phyloP scores from a whole-genome alignment of 2,888 invertebrate species.

The Crepidodera aurea region DNA sequence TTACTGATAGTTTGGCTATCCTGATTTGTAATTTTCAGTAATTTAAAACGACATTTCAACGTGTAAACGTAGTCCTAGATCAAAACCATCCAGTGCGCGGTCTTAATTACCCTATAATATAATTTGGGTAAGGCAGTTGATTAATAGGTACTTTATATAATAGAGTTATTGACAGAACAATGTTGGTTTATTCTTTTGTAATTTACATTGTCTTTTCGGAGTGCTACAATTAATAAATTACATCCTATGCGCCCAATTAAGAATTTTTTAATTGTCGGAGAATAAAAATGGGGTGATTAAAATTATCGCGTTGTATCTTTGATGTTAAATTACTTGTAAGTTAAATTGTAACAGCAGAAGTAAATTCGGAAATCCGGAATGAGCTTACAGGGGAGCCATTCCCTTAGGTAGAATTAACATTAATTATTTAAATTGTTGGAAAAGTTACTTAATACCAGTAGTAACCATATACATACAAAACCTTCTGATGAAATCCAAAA shows the following conservation, averaged over 20 bases:
- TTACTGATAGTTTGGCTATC: too few species aligned
- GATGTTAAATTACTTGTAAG: neutral
- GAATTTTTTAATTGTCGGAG: neutral
- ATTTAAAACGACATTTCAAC: too few species aligned
- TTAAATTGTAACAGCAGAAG: too few species aligned
- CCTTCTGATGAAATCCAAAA: too few species aligned
- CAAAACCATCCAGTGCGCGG: neutral
- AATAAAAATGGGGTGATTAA: neutral
- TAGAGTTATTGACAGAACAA: slow-evolving; percentile 30
- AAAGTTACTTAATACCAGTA: too few species aligned
- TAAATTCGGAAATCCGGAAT: too few species aligned
- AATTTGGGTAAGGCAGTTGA: slow-evolving; percentile 24
- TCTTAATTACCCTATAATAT: slow-evolving; percentile 20
- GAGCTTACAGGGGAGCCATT: too few species aligned
- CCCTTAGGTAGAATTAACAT: too few species aligned
- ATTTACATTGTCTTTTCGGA: slow-evolving; percentile 10
- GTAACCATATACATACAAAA: too few species aligned
- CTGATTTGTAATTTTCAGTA: too few species aligned
- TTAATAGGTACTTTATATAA: slow-evolving; percentile 17
- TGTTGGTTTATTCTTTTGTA: slow-evolving; percentile 15
- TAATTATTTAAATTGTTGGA: too few species aligned
- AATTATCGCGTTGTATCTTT: neutral
- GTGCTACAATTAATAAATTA: slow-evolving; percentile 21
- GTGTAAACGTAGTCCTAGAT: slow-evolving; percentile 1
- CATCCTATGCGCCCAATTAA: neutral